These are phyloP conservation scores for Allophyes oxyacanthae DNA, from an alignment of 2,888 invertebrate genomes.

Conservation along the genomic window DNA sequence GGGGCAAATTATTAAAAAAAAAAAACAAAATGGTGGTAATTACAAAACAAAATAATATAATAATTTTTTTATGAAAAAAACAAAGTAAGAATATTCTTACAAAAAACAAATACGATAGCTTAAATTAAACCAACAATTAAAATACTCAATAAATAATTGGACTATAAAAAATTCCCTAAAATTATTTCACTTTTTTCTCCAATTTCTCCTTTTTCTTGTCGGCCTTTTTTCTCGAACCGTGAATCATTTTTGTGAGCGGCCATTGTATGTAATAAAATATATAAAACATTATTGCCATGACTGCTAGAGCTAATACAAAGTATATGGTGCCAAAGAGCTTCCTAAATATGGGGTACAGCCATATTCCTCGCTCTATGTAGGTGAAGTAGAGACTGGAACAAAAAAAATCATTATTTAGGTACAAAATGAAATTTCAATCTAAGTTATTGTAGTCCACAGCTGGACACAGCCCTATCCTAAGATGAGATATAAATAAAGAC, in stretches of 20 bases:
- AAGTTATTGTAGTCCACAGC: no score
- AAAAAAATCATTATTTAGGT: slow-evolving; percentile 26
- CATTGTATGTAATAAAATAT: slow-evolving; percentile 72
- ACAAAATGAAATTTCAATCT: no score
- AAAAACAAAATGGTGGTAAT: no score
- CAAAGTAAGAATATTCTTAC: no score
- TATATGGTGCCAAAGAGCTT: slow-evolving; percentile 67
- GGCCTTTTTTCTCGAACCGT: slow-evolving; percentile 43
- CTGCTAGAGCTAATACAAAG: slow-evolving; percentile 58
- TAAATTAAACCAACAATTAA: no score
- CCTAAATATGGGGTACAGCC: slow-evolving; percentile 77
- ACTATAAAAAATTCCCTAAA: neutral
- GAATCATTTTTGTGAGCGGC: slow-evolving; percentile 61
- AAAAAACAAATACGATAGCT: no score
- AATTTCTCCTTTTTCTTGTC: slow-evolving; percentile 30
- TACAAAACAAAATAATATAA: no score
- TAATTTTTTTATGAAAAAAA: no score
- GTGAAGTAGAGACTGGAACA: slow-evolving; percentile 79
- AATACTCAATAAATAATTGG: slow-evolving; percentile 13
- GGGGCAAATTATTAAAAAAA: no score
- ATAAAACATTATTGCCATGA: slow-evolving; percentile 43
- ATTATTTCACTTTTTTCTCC: slow-evolving; percentile 40
- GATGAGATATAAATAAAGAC: no score
- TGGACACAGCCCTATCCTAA: no score
- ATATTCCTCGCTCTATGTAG: slow-evolving; percentile 66